Evolutionary conservation across 2,113 vertebrate species (phyloP).

Genomic region (Manacus vitellinus): DNA sequence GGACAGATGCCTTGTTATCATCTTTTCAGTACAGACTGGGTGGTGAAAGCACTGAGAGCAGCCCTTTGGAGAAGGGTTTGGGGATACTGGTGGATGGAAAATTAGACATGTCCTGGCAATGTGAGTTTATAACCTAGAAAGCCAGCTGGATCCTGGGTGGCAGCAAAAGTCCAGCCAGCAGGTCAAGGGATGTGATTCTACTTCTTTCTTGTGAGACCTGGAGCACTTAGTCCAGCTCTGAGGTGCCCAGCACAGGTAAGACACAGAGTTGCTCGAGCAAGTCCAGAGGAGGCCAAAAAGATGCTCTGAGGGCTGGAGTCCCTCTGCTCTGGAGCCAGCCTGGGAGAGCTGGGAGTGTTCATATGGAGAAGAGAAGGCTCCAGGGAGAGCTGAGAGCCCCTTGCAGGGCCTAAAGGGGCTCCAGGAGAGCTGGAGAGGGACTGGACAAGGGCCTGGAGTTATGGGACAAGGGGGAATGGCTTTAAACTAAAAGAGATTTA

Average conservation of each 20-base stretch:
- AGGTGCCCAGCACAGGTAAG: too few relatives aligned
- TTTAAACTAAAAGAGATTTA: neutral
- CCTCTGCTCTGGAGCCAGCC: neutral
- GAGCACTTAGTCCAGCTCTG: neutral
- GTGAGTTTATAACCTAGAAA: accelerated
- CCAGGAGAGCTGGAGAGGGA: neutral
- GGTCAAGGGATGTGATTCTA: neutral
- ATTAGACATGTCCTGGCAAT: neutral
- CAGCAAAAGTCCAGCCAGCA: neutral
- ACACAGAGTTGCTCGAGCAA: accelerated
- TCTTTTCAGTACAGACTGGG: neutral
- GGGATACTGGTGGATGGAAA: neutral
- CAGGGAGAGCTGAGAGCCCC: accelerated
- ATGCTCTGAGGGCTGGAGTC: neutral
- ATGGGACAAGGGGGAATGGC: neutral
- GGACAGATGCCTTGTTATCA: neutral
- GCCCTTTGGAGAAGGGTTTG: neutral
- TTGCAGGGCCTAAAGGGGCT: neutral
- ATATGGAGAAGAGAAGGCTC: neutral
- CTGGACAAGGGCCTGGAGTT: neutral
- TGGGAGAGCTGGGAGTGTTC: neutral
- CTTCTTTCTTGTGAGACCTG: neutral
- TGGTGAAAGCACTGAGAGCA: neutral
- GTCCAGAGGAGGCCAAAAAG: neutral
- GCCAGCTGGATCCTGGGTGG: accelerated